Percentiles rank a stretch among this genome's conserved stretches.
Conservation (phyloP, 1,140 invertebrate species). For the Trypoxylus dichotomus region DNA sequence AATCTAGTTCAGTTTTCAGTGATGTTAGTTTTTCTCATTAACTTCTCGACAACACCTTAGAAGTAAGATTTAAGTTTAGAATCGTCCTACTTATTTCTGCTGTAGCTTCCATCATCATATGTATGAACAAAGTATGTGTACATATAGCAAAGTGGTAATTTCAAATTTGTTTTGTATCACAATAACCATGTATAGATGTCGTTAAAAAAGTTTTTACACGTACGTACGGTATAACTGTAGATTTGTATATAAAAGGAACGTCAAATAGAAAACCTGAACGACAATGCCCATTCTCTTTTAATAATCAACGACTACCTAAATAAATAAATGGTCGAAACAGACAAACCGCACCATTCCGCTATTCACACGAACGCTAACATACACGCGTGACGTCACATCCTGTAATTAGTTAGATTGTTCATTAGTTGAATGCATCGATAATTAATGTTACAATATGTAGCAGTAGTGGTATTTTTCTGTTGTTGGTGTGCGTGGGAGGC, state of each 20-base stretch:
- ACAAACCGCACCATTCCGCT: slow-evolving; percentile 6
- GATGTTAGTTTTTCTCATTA: too few species aligned
- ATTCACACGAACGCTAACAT: slow-evolving; percentile 38
- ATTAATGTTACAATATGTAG: slow-evolving; percentile 39
- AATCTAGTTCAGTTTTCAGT: too few species aligned
- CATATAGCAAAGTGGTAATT: too few species aligned
- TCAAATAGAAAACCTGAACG: background rate
- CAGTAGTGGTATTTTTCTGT: background rate
- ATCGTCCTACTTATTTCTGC: too few species aligned
- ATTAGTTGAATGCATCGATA: slow-evolving; percentile 49
- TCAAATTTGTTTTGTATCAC: too few species aligned
- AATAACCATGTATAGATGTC: too few species aligned
- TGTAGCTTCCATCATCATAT: too few species aligned
- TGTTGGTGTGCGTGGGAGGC: background rate
- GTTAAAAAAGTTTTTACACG: too few species aligned
- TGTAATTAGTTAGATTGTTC: slow-evolving; percentile 46
- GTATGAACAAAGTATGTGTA: too few species aligned
- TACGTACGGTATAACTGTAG: background rate
- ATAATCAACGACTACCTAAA: background rate
- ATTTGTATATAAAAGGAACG: background rate
- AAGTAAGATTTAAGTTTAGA: too few species aligned
- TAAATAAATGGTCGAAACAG: slow-evolving; percentile 12
- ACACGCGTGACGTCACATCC: slow-evolving; percentile 43
- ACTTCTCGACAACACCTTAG: too few species aligned
- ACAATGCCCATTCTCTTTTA: background rate